These are phyloP conservation scores for Sardina pilchardus DNA, from an alignment of 2,113 vertebrate species.

Conservation along the genomic window DNA sequence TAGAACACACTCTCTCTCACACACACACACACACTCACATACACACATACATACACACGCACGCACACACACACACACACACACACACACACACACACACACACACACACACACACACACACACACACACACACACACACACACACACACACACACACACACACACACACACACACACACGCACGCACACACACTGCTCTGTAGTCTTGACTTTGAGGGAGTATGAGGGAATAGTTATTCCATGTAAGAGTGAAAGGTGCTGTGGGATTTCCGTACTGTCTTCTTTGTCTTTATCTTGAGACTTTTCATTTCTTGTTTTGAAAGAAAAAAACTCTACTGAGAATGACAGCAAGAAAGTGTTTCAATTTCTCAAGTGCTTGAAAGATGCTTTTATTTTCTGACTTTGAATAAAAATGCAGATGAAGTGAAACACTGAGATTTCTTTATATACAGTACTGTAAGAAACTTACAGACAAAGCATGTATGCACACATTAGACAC, in stretches of 20 bases:
- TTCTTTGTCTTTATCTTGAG: not conserved
- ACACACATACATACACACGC: not conserved
- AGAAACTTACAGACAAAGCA: not conserved
- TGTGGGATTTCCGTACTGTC: not conserved
- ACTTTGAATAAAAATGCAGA: not conserved
- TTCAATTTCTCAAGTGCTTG: constrained; percentile 3
- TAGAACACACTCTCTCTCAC: too few species aligned
- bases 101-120: not conserved
- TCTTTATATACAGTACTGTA: not conserved
- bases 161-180: not conserved
- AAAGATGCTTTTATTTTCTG: not conserved
- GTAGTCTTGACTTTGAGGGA: not conserved
- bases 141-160: not conserved
- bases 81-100: not conserved
- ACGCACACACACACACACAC: not conserved
- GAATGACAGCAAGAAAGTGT: not conserved
- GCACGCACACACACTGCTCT: not conserved
- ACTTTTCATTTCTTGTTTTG: not conserved
- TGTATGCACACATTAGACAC: not conserved
- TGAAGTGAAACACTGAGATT: not conserved
- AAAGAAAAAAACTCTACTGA: not conserved
- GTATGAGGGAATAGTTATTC: not conserved
- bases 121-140: not conserved
- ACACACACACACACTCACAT: too few species aligned
- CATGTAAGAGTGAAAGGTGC: not conserved